Percentiles rank a stretch among this genome's conserved stretches.
These are phyloP conservation scores for Minunthozetes semirufus DNA, from an alignment of 2,888 invertebrate species.

Conservation along the genomic window DNA sequence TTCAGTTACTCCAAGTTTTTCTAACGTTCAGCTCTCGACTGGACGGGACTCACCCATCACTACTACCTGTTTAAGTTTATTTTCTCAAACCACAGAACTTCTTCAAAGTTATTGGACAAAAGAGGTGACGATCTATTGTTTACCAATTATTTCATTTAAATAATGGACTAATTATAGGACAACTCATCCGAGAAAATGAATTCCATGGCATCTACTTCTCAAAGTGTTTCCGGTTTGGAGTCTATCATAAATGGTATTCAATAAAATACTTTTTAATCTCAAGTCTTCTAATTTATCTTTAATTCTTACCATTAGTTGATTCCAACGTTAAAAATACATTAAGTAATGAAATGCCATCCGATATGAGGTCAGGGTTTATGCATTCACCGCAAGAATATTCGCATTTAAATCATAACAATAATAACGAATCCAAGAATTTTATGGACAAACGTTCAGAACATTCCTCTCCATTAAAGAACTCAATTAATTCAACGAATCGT, in stretches of 20 bases:
- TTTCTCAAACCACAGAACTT: neutral
- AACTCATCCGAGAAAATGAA: neutral
- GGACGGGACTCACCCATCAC: neutral
- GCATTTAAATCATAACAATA: constrained; percentile 9
- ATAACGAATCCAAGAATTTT: neutral
- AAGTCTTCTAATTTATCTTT: too few relatives aligned
- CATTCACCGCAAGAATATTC: neutral
- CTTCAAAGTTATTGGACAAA: neutral
- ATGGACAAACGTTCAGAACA: neutral
- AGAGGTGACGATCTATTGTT: neutral
- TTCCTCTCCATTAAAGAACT: neutral
- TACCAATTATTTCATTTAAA: neutral
- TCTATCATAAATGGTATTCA: too few relatives aligned
- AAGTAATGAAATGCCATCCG: neutral
- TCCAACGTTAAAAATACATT: too few relatives aligned
- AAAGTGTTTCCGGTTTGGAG: too few relatives aligned
- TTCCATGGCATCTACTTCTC: too few relatives aligned
- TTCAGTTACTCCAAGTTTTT: constrained; percentile 32
- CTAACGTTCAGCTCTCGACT: constrained; percentile 36
- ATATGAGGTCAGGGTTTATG: neutral
- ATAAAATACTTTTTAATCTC: too few relatives aligned
- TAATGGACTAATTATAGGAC: neutral
- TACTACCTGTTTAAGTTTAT: neutral
- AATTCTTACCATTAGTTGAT: too few relatives aligned
- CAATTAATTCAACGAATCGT: neutral